Evolutionary conservation across 2,888 invertebrate genomes (phyloP), one percentile per base, ranked within the genome.

Genomic region (Neelides folsomi): DNA sequence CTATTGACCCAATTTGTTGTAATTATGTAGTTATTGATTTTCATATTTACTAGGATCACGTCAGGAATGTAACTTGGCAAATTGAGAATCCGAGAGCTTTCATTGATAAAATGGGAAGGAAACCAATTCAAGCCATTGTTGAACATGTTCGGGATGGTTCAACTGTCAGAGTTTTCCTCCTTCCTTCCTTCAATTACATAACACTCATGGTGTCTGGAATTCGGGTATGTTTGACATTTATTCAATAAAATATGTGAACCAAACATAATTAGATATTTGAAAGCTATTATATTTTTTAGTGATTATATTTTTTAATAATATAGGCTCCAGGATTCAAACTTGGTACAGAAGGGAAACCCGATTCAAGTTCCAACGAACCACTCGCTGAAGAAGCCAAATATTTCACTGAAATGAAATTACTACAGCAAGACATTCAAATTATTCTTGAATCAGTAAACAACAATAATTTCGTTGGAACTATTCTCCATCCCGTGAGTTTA

Each of bases 91-190:
- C 82, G n/a, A 75, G 81, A 48, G 77, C 78, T 47, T 79, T 82
- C 73, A 86, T 95, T 3, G 92, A 93, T 66, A 83, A 87, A 66
- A 80, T 80, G 60, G 83, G 82, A 57, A 82, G 83, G 37, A 86
- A 90, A 68, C 90, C 89, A 0, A 75, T 95, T 5, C 85, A 83
- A 71, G 94, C 95, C 43, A 81, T 98, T 52, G 85, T 98, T 65
- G 98, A 99, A 70, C 92, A 94, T 75, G 95, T 98, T 1, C 79
- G 94, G 52, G 97, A 98, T 72, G 97, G 97, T 0, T 93, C 93
- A 35, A 97, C 97, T 1, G 82, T 95, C 12, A 79, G 95, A 59
- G 85, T 88, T 2, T 86, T 94, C 67, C 75, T 99, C 10, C 72
- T 95, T 52, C 94, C 95, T 1, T 86, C 86, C 54, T 92, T 81